Percentiles rank a stretch among this genome's conserved stretches.
Evolutionary conservation across 2,888 invertebrate species (phyloP).

Genomic region (Mellilla xanthometata): DNA sequence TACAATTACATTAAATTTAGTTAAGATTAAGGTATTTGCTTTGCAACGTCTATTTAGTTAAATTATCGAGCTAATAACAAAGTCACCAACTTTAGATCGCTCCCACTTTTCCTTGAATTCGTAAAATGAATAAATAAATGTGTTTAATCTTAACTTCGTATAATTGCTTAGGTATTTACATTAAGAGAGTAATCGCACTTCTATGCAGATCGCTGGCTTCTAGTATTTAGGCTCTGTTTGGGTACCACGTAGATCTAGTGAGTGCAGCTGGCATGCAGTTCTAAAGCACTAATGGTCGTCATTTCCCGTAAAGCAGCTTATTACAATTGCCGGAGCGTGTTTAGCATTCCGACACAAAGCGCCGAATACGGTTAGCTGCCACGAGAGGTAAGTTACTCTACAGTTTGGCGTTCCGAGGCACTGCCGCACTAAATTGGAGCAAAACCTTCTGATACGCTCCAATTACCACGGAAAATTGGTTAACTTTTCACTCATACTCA

Average conservation of each 20-base stretch:
- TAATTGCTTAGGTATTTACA: no score
- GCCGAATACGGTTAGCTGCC: not conserved
- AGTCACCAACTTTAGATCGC: no score
- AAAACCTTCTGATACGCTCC: conserved; percentile 3
- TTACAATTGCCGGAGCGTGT: conserved; percentile 1
- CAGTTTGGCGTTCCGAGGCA: conserved; percentile 1
- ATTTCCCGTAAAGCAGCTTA: conserved; percentile 1
- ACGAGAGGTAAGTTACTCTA: not conserved
- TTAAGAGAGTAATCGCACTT: not conserved
- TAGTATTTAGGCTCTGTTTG: not conserved
- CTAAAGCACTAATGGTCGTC: conserved; percentile 5
- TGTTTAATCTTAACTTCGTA: no score
- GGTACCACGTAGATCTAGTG: not conserved
- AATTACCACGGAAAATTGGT: conserved; percentile 5
- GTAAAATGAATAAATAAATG: no score
- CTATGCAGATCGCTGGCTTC: not conserved
- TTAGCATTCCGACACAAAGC: conserved; percentile 2
- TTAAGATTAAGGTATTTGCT: no score
- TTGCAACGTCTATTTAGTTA: no score
- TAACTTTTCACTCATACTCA: not conserved
- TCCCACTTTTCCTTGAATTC: no score
- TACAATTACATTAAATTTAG: no score
- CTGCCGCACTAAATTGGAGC: conserved; percentile 6
- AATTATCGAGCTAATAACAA: no score
- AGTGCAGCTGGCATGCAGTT: conserved; percentile 11